phyloP scores from a whole-genome alignment of 2,797 vertebrate species.

The Alectoris magna region DNA sequence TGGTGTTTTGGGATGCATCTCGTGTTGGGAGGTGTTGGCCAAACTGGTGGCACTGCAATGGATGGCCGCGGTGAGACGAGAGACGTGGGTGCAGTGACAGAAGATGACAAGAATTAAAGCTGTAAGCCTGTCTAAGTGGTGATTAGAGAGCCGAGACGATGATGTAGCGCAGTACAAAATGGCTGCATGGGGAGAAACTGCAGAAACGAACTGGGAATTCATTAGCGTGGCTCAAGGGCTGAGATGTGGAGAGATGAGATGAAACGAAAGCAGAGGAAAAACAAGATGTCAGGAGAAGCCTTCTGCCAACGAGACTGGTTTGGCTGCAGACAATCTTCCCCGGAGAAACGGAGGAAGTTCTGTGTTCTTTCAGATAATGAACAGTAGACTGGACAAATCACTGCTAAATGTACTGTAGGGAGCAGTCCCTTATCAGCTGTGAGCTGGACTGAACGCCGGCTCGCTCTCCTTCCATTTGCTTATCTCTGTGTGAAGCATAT shows the following conservation, averaged over 20 bases:
- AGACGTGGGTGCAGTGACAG: not conserved
- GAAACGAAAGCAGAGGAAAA: not conserved
- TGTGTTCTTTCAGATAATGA: slow-evolving; percentile 36
- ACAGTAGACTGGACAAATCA: slow-evolving; percentile 22
- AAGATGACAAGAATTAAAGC: slow-evolving; percentile 18
- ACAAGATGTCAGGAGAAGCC: not conserved
- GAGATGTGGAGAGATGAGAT: not conserved
- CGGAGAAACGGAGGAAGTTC: not conserved
- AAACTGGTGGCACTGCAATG: not conserved
- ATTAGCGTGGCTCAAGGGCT: not conserved
- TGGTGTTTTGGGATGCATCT: not conserved
- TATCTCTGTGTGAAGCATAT: not conserved
- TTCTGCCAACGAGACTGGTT: not conserved
- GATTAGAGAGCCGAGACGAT: not conserved
- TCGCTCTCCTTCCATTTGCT: not conserved
- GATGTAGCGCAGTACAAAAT: not conserved
- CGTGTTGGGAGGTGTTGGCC: fast-evolving
- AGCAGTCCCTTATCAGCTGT: not conserved
- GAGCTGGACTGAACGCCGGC: not conserved
- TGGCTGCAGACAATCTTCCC: not conserved
- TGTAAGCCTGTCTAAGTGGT: slow-evolving; percentile 23
- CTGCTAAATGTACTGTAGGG: slow-evolving; percentile 22
- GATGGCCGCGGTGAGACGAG: not conserved
- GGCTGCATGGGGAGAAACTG: not conserved
- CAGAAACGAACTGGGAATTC: not conserved